Evolutionary conservation across 2,888 invertebrate genomes (phyloP).

Genomic region (Acheta domesticus): DNA sequence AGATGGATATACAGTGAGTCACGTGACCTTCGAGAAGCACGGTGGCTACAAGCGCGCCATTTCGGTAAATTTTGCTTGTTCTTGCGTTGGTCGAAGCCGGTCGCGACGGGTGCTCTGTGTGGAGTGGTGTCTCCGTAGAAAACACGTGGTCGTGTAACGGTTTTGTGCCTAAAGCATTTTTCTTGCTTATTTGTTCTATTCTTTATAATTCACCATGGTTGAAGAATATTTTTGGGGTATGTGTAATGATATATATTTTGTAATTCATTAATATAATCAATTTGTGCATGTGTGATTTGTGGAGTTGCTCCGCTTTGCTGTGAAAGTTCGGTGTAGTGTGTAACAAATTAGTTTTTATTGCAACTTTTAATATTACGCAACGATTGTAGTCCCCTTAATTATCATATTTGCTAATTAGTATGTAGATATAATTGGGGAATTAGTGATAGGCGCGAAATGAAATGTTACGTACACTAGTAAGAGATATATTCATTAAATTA

Average conservation of each 20-base stretch:
- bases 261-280: not conserved
- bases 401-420: not conserved
- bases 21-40: not conserved
- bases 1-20: not conserved
- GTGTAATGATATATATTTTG: not conserved
- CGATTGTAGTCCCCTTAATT: too few relatives aligned
- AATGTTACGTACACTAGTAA: not conserved
- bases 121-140: not conserved
- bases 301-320: not conserved
- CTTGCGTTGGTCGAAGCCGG: constrained; percentile 10
- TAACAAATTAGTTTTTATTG: not conserved
- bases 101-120: not conserved
- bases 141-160: not conserved
- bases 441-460: not conserved
- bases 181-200: not conserved
- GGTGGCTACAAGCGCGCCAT: not conserved
- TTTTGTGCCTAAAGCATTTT: not conserved
- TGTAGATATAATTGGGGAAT: not conserved
- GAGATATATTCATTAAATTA: not conserved
- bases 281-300: not conserved
- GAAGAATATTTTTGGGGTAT: constrained; percentile 23
- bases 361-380: not conserved
- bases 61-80: not conserved
- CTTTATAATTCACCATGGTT: not conserved
- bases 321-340: not conserved